These are phyloP conservation scores for Semotilus atromaculatus DNA, from an alignment of 2,797 vertebrate species.

Conservation along the genomic window DNA sequence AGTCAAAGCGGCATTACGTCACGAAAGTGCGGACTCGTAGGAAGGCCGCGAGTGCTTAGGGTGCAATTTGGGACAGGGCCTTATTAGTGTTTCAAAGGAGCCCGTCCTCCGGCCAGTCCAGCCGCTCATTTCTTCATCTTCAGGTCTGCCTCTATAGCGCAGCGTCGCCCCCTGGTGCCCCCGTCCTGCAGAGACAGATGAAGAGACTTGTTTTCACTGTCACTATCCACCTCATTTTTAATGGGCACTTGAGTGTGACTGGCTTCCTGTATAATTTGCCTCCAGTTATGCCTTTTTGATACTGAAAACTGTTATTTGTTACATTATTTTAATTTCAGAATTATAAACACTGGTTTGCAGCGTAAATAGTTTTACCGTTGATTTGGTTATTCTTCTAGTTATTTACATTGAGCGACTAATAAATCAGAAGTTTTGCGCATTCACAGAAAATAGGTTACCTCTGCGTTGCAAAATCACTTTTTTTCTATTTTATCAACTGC, in stretches of 20 bases:
- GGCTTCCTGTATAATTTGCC: background rate
- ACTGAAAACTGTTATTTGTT: background rate
- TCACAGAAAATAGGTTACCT: background rate
- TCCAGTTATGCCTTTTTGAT: background rate
- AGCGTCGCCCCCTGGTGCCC: slow-evolving; percentile 88
- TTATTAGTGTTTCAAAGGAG: background rate
- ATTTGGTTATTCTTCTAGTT: background rate
- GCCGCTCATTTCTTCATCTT: slow-evolving; percentile 89
- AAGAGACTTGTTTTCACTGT: background rate
- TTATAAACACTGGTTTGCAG: too few species aligned
- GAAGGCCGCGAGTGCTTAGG: too few species aligned
- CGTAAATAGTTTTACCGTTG: too few species aligned
- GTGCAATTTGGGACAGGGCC: too few species aligned
- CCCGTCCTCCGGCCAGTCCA: background rate
- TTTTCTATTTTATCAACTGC: background rate
- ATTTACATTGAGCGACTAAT: background rate
- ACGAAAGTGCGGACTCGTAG: too few species aligned
- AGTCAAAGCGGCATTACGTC: too few species aligned
- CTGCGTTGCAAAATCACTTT: too few species aligned
- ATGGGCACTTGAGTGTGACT: background rate
- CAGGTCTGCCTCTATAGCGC: slow-evolving; percentile 91
- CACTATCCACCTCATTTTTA: background rate
- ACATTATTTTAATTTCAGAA: too few species aligned
- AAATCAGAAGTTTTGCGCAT: background rate
- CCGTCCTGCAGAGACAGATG: slow-evolving; percentile 79